Evolutionary conservation across 2,797 vertebrate genomes (phyloP), one percentile per base, ranked within the genome.

Genomic region (Australoheros facetus): DNA sequence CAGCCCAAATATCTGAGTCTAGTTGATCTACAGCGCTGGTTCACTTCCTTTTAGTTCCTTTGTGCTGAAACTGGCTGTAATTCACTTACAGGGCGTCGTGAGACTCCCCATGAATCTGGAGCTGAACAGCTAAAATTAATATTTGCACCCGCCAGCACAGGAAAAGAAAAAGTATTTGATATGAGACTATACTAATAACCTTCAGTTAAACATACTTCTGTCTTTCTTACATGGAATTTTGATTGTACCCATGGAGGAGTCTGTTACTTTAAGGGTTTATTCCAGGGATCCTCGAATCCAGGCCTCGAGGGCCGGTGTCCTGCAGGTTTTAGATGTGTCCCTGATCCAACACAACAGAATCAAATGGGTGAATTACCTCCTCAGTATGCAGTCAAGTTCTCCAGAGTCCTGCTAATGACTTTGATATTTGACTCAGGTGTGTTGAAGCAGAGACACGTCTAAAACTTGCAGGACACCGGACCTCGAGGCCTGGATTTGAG

Each of bases 41-140:
- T 48, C 62, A 28, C 62, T 48, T 48, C 21, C 39, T 17, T 64
- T 45, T 11, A 28, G 39, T 64, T 45, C 14, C 5, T 17, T 48
- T 66, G 62, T 48, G 28, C 39, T 66, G 62, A 45, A 48, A 42
- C 62, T 66, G 62, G 16, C 39, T 28, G 23, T 19, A 48, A 66
- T 11, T 66, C 39, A 45, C 39, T 17, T 23, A 7, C 39, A 66
- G 9, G 3, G 9, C 48, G 39, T 66, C 0, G 10, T 0, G 42
- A n/a, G 62, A 39, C 7, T 51, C 23, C 62, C 62, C 10, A 19
- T 10, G 26, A 51, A 69, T 3, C 26, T 51, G 42, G 23, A 66
- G 39, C 16, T 0, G 5, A 69, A 51, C 1, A 51, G 26, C 23
- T 28, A 7, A 66, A 48, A 48, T 3, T 1, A 48, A 48, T 66